Evolutionary conservation across 1,140 invertebrate genomes (phyloP).

Genomic region (Arion vulgaris): DNA sequence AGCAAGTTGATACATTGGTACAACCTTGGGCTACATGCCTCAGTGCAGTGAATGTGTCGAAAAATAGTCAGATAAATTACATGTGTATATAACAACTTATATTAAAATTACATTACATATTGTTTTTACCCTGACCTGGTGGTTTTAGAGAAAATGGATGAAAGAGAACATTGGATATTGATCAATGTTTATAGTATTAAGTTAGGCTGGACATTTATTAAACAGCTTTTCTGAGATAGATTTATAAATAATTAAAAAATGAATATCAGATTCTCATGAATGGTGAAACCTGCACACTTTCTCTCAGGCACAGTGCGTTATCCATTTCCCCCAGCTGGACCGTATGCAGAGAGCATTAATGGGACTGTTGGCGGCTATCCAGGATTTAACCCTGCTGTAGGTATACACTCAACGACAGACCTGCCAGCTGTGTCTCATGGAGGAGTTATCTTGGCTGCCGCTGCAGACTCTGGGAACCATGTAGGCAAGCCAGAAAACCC

Average conservation of each 20-base stretch:
- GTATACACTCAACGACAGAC: slow-evolving; percentile 38
- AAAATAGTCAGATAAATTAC: too few relatives aligned
- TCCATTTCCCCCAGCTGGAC: slow-evolving; percentile 31
- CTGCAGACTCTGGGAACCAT: slow-evolving; percentile 33
- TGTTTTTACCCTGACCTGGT: too few relatives aligned
- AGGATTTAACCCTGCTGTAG: slow-evolving; percentile 24
- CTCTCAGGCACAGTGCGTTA: slow-evolving; percentile 21
- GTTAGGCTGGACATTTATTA: too few relatives aligned
- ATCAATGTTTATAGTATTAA: neutral
- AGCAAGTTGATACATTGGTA: too few relatives aligned
- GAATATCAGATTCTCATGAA: neutral
- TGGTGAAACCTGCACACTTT: neutral
- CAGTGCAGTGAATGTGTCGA: too few relatives aligned
- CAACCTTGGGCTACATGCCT: too few relatives aligned
- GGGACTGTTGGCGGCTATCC: slow-evolving; percentile 16
- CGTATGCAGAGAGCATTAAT: slow-evolving; percentile 32
- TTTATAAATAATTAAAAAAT: too few relatives aligned
- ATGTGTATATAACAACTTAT: too few relatives aligned
- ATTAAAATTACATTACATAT: too few relatives aligned
- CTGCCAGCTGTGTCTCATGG: slow-evolving; percentile 38
- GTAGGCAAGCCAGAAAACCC: slow-evolving; percentile 36
- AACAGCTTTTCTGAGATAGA: too few relatives aligned
- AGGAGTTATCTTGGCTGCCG: slow-evolving; percentile 30
- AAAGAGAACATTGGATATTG: neutral
- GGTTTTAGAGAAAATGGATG: too few relatives aligned